phyloP scores from a whole-genome alignment of 1,140 invertebrate genomes.

The Neodiprion fabricii region DNA sequence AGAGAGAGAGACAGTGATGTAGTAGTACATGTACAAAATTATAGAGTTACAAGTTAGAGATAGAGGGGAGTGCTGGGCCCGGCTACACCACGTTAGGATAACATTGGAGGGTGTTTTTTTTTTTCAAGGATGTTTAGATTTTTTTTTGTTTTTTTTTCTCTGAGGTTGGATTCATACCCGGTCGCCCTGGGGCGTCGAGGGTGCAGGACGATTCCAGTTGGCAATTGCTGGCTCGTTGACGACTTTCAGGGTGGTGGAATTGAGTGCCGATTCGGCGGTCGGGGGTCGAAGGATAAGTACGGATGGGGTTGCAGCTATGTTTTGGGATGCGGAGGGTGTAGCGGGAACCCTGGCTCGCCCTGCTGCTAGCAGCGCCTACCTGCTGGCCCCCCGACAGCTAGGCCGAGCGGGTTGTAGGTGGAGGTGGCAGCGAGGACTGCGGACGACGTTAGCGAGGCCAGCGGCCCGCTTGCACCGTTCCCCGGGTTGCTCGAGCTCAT shows the following conservation, averaged over 20 bases:
- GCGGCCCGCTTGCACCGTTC: conserved; percentile 53
- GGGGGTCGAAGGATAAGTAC: not conserved
- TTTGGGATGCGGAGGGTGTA: conserved; percentile 48
- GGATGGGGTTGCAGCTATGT: not conserved
- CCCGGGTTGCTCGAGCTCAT: conserved; percentile 28
- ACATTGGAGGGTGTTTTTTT: conserved; percentile 14
- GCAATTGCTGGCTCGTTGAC: not conserved
- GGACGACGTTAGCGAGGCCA: conserved; percentile 79
- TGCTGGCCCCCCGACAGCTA: conserved; percentile 77
- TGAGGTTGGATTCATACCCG: not conserved
- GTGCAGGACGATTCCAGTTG: not conserved
- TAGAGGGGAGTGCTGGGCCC: conserved; percentile 57
- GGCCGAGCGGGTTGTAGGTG: conserved; percentile 81
- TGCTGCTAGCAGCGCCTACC: conserved; percentile 69
- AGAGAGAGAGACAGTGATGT: conserved; percentile 14
- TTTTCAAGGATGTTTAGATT: not conserved
- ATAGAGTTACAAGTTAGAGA: conserved; percentile 24
- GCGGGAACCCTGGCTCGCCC: conserved; percentile 61
- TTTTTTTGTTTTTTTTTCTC: not conserved
- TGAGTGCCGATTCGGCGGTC: not conserved
- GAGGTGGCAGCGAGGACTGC: conserved; percentile 71
- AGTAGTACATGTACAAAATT: not conserved
- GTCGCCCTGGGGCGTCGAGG: not conserved
- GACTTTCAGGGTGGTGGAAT: not conserved
- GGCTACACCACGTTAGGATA: conserved; percentile 58